These are phyloP conservation scores for Sander lucioperca DNA, from an alignment of 2,113 vertebrate species.

Conservation along the genomic window DNA sequence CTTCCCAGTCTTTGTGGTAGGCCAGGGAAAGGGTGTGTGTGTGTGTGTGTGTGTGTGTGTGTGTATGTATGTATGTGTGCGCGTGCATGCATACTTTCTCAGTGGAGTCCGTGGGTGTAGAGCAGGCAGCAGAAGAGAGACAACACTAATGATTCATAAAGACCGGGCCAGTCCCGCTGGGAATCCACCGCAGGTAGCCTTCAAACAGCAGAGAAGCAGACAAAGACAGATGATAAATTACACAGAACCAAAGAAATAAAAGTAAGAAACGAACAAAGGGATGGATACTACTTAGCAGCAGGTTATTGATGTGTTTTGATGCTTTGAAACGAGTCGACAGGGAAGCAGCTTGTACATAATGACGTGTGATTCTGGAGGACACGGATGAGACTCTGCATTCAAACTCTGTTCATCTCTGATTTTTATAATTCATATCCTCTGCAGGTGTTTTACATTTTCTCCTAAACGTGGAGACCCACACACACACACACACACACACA, in stretches of 20 bases:
- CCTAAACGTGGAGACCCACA: too few species aligned
- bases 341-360: constrained; percentile 1
- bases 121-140: constrained; percentile 6
- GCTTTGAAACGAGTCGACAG: background rate
- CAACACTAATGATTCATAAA: constrained; percentile 56
- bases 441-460: background rate
- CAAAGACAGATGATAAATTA: background rate
- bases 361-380: constrained; percentile 5
- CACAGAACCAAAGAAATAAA: background rate
- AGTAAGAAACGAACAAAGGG: background rate
- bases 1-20: background rate
- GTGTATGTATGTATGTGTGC: background rate
- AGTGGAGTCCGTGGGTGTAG: constrained; percentile 20
- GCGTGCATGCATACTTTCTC: background rate
- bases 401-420: constrained; percentile 1
- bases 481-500: too few species aligned
- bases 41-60: background rate
- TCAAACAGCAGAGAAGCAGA: constrained; percentile 14
- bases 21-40: background rate
- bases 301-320: background rate
- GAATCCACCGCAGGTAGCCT: constrained; percentile 32
- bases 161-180: constrained; percentile 21
- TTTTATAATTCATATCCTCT: background rate
- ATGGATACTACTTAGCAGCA: background rate
- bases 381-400: background rate